Percentiles rank a stretch among this genome's conserved stretches.
These are phyloP conservation scores for Chondrosia reniformis DNA, from an alignment of 37 sponge, comb jelly and placozoan species.

Conservation along the genomic window DNA sequence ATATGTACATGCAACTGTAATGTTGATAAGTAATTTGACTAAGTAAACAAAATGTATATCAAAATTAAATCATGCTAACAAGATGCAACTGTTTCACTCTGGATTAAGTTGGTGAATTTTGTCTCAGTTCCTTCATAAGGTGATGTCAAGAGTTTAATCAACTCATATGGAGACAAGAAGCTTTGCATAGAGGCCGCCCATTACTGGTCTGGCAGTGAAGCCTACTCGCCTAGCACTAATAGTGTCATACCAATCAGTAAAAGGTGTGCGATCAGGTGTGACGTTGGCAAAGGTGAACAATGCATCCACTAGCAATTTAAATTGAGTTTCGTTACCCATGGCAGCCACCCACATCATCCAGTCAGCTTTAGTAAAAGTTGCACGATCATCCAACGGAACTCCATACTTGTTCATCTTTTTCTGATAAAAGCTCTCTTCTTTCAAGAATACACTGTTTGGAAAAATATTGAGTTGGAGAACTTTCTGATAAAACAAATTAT, in stretches of 20 bases:
- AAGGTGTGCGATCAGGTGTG: conserved; percentile 52
- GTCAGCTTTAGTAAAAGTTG: conserved; percentile 64
- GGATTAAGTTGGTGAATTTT: too few species aligned
- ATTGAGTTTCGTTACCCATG: conserved; percentile 49
- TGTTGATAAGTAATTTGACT: too few species aligned
- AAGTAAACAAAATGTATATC: too few species aligned
- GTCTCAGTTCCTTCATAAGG: too few species aligned
- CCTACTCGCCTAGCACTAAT: conserved; percentile 31
- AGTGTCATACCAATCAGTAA: conserved; percentile 69
- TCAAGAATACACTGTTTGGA: conserved; percentile 34
- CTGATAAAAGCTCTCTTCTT: conserved; percentile 39
- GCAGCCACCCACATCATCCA: conserved; percentile 82
- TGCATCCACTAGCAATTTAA: conserved; percentile 33
- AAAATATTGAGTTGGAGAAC: conserved; percentile 38
- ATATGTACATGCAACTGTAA: too few species aligned
- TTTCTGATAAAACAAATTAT: conserved; percentile 65
- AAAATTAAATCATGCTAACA: too few species aligned
- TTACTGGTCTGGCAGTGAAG: conserved; percentile 57
- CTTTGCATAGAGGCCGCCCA: conserved; percentile 60
- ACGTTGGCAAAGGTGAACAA: conserved; percentile 63
- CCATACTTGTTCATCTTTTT: conserved; percentile 64
- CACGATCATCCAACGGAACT: conserved; percentile 59
- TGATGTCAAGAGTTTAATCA: too few species aligned
- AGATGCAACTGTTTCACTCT: too few species aligned
- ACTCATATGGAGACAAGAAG: too few species aligned